A percentile compares a stretch with the other conserved stretches of the same genome.
These are phyloP conservation scores for Trididemnum nubilum DNA, from an alignment of 23 tunicate genomes.

Conservation along the genomic window DNA sequence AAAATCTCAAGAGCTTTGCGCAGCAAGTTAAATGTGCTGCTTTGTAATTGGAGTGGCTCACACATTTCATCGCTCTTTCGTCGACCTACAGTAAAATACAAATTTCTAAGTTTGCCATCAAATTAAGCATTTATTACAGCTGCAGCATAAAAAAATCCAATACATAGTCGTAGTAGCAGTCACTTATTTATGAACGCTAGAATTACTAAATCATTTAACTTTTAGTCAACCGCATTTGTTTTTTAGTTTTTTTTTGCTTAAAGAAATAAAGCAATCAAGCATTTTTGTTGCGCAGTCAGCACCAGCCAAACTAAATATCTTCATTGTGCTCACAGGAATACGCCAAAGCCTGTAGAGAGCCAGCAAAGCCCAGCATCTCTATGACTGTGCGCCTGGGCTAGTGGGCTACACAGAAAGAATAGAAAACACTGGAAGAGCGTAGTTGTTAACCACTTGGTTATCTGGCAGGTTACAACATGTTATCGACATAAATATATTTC, in stretches of 20 bases:
- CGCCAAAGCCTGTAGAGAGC: no score
- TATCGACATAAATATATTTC: neutral
- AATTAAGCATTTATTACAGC: neutral
- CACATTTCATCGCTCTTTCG: conserved; percentile 1
- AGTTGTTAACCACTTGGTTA: no score
- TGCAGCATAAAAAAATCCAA: neutral
- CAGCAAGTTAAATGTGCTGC: neutral
- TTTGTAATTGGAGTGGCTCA: neutral
- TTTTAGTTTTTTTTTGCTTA: neutral
- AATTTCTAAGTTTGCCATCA: neutral
- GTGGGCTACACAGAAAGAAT: no score
- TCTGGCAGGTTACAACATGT: neutral
- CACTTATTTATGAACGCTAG: no score
- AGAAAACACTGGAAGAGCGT: no score
- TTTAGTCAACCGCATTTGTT: neutral
- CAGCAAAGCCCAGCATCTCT: no score
- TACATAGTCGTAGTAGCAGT: no score
- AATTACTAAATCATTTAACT: no score
- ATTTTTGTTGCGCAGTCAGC: neutral
- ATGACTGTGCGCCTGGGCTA: no score
- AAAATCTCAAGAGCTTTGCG: neutral
- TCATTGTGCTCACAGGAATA: no score
- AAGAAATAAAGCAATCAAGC: neutral
- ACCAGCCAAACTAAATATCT: no score
- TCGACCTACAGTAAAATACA: neutral